Percentiles rank a stretch among this genome's conserved stretches.
Evolutionary conservation across 2,113 vertebrate genomes (phyloP).

Genomic region (Apeltes quadracus): DNA sequence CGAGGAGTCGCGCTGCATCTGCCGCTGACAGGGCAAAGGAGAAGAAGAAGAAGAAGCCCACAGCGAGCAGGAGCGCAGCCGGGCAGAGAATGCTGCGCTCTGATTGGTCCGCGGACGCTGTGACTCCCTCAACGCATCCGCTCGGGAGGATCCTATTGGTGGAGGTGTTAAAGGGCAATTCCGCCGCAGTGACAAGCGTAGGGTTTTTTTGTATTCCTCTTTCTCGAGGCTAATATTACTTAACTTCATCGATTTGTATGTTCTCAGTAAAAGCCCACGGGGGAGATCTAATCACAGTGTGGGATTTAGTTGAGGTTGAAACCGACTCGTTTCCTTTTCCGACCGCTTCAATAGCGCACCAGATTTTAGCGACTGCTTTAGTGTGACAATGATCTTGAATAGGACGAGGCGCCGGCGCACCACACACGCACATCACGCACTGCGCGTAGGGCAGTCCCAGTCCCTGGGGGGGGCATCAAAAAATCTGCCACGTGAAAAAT

Average conservation of each 20-base stretch:
- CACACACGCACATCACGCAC: no score
- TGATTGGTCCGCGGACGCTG: conserved; percentile 58
- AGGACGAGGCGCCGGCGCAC: no score
- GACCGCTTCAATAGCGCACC: conserved; percentile 35
- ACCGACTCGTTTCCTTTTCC: conserved; percentile 48
- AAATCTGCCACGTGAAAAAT: no score
- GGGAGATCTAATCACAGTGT: conserved; percentile 56
- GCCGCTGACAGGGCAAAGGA: neutral
- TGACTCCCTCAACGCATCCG: conserved; percentile 30
- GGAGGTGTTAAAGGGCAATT: conserved; percentile 46
- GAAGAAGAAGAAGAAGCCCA: neutral
- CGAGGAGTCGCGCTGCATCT: conserved; percentile 17
- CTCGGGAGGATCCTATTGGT: conserved; percentile 61
- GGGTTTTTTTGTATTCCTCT: neutral
- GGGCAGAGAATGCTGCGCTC: conserved; percentile 12
- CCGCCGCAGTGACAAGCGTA: neutral
- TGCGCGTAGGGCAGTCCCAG: no score
- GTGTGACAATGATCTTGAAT: neutral
- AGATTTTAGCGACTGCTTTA: neutral
- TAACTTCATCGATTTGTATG: conserved; percentile 60
- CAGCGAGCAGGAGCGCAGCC: neutral
- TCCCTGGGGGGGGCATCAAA: no score
- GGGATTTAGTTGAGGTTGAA: conserved; percentile 37
- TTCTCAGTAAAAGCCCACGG: conserved; percentile 53
- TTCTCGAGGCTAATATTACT: conserved; percentile 57